These are phyloP conservation scores for Lepisosteus oculatus DNA, from an alignment of 2,113 vertebrate species.

Conservation along the genomic window DNA sequence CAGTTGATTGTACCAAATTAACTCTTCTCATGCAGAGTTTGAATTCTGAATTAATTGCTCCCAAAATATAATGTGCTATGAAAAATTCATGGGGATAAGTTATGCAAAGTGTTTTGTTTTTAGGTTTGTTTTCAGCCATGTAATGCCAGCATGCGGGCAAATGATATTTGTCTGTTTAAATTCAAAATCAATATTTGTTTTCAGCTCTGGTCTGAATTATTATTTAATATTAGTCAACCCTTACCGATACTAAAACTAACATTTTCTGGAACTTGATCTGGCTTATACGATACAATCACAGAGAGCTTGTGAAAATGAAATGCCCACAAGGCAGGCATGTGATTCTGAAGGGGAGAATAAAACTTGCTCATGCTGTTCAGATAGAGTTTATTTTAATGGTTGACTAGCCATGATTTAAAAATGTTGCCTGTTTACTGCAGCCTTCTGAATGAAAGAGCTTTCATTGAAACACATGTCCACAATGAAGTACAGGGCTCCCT, in stretches of 20 bases:
- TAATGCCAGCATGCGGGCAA: background rate
- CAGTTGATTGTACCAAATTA: constrained; percentile 29
- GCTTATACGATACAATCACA: background rate
- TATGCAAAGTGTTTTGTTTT: background rate
- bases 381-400: constrained; percentile 6
- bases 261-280: background rate
- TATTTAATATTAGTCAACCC: too few relatives aligned
- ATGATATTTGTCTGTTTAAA: too few relatives aligned
- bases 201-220: too few relatives aligned
- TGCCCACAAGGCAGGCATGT: background rate
- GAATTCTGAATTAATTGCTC: constrained; percentile 34
- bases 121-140: background rate
- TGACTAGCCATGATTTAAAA: constrained; percentile 3
- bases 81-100: too few relatives aligned
- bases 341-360: background rate
- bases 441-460: constrained; percentile 8
- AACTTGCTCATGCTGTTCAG: background rate
- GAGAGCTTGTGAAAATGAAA: background rate
- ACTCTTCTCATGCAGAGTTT: constrained; percentile 23
- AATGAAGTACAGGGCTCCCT: constrained; percentile 5
- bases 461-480: background rate
- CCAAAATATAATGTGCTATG: constrained; percentile 21
- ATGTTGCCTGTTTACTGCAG: background rate
- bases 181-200: too few relatives aligned
- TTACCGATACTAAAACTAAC: too few relatives aligned